Base-by-base conservation (phyloP, 1,140 invertebrate species). In the Drosophila carrolli region DNA sequence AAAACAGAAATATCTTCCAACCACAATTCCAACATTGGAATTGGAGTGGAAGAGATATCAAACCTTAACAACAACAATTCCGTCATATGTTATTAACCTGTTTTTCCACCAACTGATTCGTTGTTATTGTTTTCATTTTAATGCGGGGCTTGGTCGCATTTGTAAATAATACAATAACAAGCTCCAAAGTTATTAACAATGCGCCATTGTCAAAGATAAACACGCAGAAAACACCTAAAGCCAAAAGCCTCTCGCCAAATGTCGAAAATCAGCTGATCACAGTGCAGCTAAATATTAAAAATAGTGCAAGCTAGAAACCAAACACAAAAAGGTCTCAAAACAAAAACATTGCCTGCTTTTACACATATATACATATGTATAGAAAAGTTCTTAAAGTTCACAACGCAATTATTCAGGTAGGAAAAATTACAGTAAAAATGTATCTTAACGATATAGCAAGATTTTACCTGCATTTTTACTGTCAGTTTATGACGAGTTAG, bases 141-240 rank as follows among this genome's bases (percentile, higher is more conserved):
- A 48, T 48, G 50, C 74, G 78, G 75, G 83, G 83, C 71, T 86
- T 67, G 83, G 75, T 74, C 51, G 54, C 46, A 63, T 75, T 82
- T 68, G 68, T 65, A 66, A 74, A 50, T 16, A 65, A 41, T 35
- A 51, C 46, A 53, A 72, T 47, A 48, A 35, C 19, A 75, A 71
- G 67, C 19, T 37, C 63, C 63, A 27, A 68, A 57, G 40, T 55
- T 79, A 83, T 74, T 88, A 79, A 88, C 70, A 86, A 88, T 82
- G 54, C 79, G 82, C 82, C 82, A 86, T 86, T 86, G 83, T 83
- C 62, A 70, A 76, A 75, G 63, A 66, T 63, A 75, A 86, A 82
- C 57, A 67, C 54, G 48, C 29, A 50, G 48, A 32, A 29, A 73
- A 29, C 46, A 47, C 53, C 48, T 14, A 51, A 10, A 37, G 47